These are phyloP conservation scores for Psylliodes chrysocephalus DNA, from an alignment of 2,888 invertebrate genomes.

Conservation along the genomic window DNA sequence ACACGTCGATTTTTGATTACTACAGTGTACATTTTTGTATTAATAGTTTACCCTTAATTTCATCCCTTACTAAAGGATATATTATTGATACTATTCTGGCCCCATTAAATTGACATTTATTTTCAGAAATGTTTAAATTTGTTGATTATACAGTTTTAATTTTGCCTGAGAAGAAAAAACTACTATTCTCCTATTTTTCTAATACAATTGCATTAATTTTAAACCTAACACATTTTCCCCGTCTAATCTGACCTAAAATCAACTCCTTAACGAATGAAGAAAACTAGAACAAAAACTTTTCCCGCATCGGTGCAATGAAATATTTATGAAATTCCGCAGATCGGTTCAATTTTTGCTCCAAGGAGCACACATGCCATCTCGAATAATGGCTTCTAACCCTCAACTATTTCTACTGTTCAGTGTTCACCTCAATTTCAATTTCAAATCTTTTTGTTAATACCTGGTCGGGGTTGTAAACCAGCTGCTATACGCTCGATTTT, in stretches of 20 bases:
- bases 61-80: too few species aligned
- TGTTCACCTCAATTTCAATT: slow-evolving; percentile 7
- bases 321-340: slow-evolving; percentile 1
- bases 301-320: not conserved
- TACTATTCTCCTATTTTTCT: too few species aligned
- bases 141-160: too few species aligned
- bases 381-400: not conserved
- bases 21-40: too few species aligned
- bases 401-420: not conserved
- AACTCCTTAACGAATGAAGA: not conserved
- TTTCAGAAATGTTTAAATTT: too few species aligned
- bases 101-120: too few species aligned
- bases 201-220: too few species aligned
- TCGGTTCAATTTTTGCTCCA: not conserved
- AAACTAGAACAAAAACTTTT: not conserved
- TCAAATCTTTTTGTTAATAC: slow-evolving; percentile 3
- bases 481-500: not conserved
- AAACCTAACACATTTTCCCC: too few species aligned
- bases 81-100: too few species aligned
- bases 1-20: too few species aligned
- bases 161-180: too few species aligned
- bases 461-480: slow-evolving; percentile 2
- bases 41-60: too few species aligned
- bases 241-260: not conserved
- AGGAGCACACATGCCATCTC: not conserved